Base-by-base conservation (phyloP, 2,888 invertebrate species). In the Mimas tiliae region DNA sequence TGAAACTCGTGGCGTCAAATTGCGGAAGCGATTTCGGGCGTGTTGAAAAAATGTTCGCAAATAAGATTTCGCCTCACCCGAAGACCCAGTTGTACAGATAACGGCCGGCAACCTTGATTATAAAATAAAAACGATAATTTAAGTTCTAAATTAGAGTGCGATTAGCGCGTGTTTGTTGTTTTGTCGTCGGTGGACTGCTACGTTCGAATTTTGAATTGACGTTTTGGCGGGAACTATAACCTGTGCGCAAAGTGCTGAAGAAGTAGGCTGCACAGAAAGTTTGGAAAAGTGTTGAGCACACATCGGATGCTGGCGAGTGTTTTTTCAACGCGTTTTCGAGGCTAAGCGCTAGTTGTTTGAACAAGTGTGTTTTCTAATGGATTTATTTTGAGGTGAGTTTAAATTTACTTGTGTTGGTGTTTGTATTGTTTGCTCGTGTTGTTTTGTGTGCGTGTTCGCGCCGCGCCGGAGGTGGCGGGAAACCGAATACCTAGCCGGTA, bases 321-420 rank as follows among this genome's bases (percentile, higher is more conserved):
- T 93, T 93, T 93, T 93, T 93, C 91, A 91, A 91, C 91, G 91
- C 90, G 91, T 91, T 92, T 93, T 92, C 93, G 93, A 93, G 93
- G 93, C 92, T 93, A 91, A 92, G 91, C 93, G 93, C 89, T 93
- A 91, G 91, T 90, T 93, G 93, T 93, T 93, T 93, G 92, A 93
- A 93, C 93, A 93, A 93, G 92, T 93, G 93, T 93, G 93, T 93
- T 93, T 93, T 93, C 93, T 93, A 93, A 93, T 93, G 93, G 93
- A 93, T 93, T 93, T 93, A 93, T 93, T 93, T 93, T 93, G 91
- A 93, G 93, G 93, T 93, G 93, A 93, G 93, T 93, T 93, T 90
- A 93, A 93, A 92, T 92, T 93, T 93, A 93, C 93, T 91, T 90
- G 89, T 88, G 93, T 90, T 89, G 87, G 93, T 93, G 91, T 91